These are phyloP conservation scores for Ancistrus triradiatus DNA, from an alignment of 2,113 vertebrate species.

Conservation along the genomic window DNA sequence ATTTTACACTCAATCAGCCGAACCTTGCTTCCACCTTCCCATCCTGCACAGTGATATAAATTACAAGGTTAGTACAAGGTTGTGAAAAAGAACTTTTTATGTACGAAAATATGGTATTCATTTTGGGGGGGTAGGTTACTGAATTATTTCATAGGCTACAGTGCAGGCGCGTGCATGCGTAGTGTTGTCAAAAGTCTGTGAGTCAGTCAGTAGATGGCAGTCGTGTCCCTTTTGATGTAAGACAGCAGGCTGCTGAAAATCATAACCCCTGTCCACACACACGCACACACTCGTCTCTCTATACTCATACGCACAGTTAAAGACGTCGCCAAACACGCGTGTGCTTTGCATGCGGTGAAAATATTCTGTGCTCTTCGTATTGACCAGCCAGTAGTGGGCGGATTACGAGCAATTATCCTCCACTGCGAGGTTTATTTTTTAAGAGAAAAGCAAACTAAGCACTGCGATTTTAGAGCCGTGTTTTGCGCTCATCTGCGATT, in stretches of 20 bases:
- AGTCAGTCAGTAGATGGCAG: slow-evolving; percentile 84
- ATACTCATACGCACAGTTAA: slow-evolving; percentile 18
- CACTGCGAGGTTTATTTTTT: slow-evolving; percentile 11
- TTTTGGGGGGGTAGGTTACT: no score
- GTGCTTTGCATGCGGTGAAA: slow-evolving; percentile 54
- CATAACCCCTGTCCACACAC: neutral
- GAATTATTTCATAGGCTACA: no score
- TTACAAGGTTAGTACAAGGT: no score
- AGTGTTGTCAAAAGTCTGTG: slow-evolving; percentile 26
- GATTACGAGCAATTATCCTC: slow-evolving; percentile 76
- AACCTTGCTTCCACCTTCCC: no score
- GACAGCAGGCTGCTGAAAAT: slow-evolving; percentile 48
- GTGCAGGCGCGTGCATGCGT: neutral
- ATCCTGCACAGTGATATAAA: no score
- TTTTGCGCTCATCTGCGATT: neutral
- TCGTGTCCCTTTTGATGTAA: slow-evolving; percentile 66
- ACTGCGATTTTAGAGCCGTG: slow-evolving; percentile 13
- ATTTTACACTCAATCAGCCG: no score
- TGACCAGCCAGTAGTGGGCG: slow-evolving; percentile 79
- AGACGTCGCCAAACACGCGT: slow-evolving; percentile 27
- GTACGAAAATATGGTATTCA: no score
- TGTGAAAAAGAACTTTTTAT: no score
- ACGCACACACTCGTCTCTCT: no score
- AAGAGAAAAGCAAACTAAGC: slow-evolving; percentile 19
- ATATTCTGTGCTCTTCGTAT: slow-evolving; percentile 76